These are phyloP conservation scores for Varanus salvator DNA, from an alignment of 2,113 vertebrate genomes.

Conservation along the genomic window DNA sequence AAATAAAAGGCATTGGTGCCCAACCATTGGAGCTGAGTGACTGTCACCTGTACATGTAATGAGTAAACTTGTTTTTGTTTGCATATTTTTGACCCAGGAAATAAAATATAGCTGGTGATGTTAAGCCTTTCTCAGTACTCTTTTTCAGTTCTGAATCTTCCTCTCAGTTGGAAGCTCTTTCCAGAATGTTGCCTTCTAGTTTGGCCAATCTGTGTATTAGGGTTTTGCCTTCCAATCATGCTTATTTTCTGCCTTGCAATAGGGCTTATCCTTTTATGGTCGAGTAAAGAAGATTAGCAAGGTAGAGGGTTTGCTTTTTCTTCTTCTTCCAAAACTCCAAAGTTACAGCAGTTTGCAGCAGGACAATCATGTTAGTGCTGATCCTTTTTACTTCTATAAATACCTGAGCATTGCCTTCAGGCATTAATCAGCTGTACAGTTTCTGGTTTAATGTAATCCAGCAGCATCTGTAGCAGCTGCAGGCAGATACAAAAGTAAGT, in stretches of 20 bases:
- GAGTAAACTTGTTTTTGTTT: not conserved
- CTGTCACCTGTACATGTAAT: not conserved
- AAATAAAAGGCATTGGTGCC: not conserved
- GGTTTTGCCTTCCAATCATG: not conserved
- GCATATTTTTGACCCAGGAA: not conserved
- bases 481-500: not conserved
- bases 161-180: not conserved
- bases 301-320: too few species aligned
- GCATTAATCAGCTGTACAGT: not conserved
- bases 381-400: not conserved
- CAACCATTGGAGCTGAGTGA: too few species aligned
- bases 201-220: not conserved
- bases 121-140: not conserved
- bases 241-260: not conserved
- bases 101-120: not conserved
- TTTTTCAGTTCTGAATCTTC: not conserved
- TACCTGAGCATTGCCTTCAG: not conserved
- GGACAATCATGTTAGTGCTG: not conserved
- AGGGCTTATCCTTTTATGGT: not conserved
- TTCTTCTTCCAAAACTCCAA: not conserved
- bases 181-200: not conserved
- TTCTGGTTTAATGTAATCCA: not conserved
- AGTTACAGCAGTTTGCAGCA: not conserved
- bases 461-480: not conserved
- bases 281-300: not conserved